Percentiles rank a stretch among this genome's conserved stretches.
phyloP scores from a whole-genome alignment of 1,140 invertebrate genomes.

The Drosophila eugracilis region DNA sequence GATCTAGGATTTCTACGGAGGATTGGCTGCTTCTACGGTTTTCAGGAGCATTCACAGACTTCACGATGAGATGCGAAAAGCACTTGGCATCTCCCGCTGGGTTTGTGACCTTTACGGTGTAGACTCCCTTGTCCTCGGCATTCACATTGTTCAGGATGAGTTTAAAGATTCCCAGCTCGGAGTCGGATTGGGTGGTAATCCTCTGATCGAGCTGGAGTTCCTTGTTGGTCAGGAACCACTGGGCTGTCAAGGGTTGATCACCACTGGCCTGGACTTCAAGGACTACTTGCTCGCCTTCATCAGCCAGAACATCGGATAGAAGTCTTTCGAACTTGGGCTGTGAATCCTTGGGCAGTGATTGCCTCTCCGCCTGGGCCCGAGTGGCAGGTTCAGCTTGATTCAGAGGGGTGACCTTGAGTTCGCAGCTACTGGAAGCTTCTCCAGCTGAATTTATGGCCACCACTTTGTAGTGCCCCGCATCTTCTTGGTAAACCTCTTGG shows the following conservation, averaged over 20 bases:
- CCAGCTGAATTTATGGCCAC: constrained; percentile 93
- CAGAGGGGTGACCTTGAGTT: constrained; percentile 86
- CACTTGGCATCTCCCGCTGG: constrained; percentile 91
- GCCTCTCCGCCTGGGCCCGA: constrained; percentile 69
- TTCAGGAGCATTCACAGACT: constrained; percentile 85
- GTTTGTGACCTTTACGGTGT: constrained; percentile 91
- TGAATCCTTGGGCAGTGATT: constrained; percentile 80
- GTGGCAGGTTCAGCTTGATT: constrained; percentile 78
- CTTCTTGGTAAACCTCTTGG: constrained; percentile 90
- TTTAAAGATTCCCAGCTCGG: constrained; percentile 86
- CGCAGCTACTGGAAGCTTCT: constrained; percentile 90
- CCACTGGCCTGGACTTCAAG: constrained; percentile 91
- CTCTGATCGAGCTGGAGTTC: constrained; percentile 86
- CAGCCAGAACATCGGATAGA: constrained; percentile 88
- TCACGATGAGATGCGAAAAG: constrained; percentile 91
- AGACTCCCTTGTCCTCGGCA: constrained; percentile 90
- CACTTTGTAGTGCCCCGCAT: constrained; percentile 92
- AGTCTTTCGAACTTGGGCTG: constrained; percentile 90
- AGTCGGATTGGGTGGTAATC: constrained; percentile 85
- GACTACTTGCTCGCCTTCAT: constrained; percentile 89
- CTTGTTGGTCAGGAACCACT: constrained; percentile 91
- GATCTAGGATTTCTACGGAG: constrained; percentile 86
- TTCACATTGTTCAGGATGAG: constrained; percentile 87
- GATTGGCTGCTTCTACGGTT: constrained; percentile 66
- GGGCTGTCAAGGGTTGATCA: constrained; percentile 89